Evolutionary conservation across 1,140 invertebrate species (phyloP).

Genomic region (Globodera rostochiensis): DNA sequence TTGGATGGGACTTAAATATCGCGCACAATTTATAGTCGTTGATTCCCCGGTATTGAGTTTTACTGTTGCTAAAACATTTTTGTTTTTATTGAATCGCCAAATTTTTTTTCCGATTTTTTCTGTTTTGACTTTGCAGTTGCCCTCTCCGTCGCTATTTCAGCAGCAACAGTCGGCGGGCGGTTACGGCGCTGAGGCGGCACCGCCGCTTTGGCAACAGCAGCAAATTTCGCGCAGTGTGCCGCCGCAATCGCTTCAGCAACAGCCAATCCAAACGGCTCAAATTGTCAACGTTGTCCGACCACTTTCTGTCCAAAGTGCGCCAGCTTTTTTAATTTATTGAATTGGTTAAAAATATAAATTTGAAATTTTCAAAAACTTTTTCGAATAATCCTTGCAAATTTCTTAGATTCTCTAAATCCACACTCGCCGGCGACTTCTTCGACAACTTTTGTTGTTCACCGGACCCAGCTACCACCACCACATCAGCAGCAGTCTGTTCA

Average conservation of each 20-base stretch:
- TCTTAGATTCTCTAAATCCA: neutral
- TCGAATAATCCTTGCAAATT: neutral
- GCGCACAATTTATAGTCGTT: neutral
- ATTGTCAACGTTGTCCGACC: neutral
- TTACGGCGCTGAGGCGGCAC: neutral
- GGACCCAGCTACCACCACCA: neutral
- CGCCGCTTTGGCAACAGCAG: neutral
- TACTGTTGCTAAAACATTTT: too few relatives aligned
- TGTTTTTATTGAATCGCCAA: too few relatives aligned
- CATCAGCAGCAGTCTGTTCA: neutral
- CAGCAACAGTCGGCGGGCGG: neutral
- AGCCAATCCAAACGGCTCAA: conserved; percentile 1
- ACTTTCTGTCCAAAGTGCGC: neutral
- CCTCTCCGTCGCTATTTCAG: neutral
- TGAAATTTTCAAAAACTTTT: neutral
- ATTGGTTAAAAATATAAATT: neutral
- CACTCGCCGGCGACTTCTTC: neutral
- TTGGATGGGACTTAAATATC: neutral
- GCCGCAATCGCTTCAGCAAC: conserved; percentile 8
- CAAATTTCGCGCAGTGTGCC: neutral
- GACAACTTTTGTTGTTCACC: neutral
- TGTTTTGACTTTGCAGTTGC: neutral
- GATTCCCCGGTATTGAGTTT: too few relatives aligned
- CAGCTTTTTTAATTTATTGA: neutral
- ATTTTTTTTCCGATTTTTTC: neutral